Conservation (phyloP, 2,888 invertebrate species). For the Achlya flavicornis region DNA sequence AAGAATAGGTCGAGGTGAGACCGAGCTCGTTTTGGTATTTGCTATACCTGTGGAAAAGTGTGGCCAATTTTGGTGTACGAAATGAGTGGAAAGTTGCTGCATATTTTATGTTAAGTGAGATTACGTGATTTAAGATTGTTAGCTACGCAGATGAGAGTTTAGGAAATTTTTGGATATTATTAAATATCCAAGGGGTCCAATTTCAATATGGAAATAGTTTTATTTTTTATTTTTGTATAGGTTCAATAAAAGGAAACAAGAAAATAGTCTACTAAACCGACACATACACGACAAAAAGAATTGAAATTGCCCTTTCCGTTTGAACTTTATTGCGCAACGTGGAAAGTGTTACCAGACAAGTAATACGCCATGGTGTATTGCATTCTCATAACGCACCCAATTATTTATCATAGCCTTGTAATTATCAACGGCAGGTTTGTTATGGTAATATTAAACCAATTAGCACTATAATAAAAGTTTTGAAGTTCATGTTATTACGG, state of each 20-base stretch:
- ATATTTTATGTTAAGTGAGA: not conserved
- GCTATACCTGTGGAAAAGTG: constrained; percentile 10
- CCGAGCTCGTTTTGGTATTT: constrained; percentile 1
- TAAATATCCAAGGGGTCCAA: too few relatives aligned
- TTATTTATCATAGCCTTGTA: constrained; percentile 8
- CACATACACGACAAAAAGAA: not conserved
- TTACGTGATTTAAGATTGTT: constrained; percentile 1
- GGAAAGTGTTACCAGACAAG: constrained; percentile 36
- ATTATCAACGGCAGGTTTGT: too few relatives aligned
- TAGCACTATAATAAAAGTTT: too few relatives aligned
- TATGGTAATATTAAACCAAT: too few relatives aligned
- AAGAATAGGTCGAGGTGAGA: constrained; percentile 2
- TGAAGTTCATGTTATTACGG: too few relatives aligned
- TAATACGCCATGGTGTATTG: not conserved
- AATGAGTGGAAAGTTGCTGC: constrained; percentile 14
- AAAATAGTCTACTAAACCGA: too few relatives aligned
- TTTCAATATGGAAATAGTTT: too few relatives aligned
- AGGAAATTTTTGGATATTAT: too few relatives aligned
- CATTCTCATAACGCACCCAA: constrained; percentile 6
- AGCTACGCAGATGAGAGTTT: not conserved
- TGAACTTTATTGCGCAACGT: constrained; percentile 30
- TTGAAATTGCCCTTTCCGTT: not conserved
- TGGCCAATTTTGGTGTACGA: constrained; percentile 14
- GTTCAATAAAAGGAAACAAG: too few relatives aligned
- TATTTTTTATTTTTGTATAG: too few relatives aligned